phyloP scores from a whole-genome alignment of 2,113 vertebrate species.

The Scytalopus superciliaris region DNA sequence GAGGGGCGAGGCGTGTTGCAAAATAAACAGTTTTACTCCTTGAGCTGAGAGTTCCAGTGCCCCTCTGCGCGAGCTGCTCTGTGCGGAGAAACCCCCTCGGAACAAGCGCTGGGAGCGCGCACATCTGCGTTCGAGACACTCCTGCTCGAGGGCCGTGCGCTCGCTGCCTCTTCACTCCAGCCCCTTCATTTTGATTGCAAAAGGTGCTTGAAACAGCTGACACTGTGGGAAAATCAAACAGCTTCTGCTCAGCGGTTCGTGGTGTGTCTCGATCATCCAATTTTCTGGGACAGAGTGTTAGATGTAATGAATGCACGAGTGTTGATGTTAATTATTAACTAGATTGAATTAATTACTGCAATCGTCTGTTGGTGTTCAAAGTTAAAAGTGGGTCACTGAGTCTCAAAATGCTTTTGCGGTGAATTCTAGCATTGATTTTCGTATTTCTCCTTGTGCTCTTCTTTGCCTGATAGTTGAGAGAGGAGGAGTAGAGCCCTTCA shows the following conservation, averaged over 20 bases:
- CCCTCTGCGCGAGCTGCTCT: background rate
- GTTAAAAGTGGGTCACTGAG: slow-evolving; percentile 31
- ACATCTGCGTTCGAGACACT: background rate
- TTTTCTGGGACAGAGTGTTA: slow-evolving; percentile 16
- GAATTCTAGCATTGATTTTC: background rate
- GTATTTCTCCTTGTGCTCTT: background rate
- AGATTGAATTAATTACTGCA: slow-evolving; percentile 40
- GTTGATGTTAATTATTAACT: slow-evolving; percentile 52
- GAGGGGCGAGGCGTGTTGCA: background rate
- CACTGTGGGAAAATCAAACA: background rate
- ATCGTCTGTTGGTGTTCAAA: background rate
- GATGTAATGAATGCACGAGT: background rate
- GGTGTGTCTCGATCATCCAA: background rate
- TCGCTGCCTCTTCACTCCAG: background rate
- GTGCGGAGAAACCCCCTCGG: background rate
- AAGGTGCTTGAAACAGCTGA: background rate
- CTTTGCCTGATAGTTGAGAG: background rate
- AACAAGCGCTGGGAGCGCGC: too few species aligned
- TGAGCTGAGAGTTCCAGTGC: background rate
- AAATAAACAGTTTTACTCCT: background rate
- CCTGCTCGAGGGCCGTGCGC: background rate
- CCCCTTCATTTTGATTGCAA: background rate
- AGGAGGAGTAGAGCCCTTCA: background rate
- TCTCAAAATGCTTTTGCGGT: background rate
- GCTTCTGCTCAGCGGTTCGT: background rate